These are phyloP conservation scores for Molorchus minor DNA, from an alignment of 2,888 invertebrate genomes.

Conservation along the genomic window DNA sequence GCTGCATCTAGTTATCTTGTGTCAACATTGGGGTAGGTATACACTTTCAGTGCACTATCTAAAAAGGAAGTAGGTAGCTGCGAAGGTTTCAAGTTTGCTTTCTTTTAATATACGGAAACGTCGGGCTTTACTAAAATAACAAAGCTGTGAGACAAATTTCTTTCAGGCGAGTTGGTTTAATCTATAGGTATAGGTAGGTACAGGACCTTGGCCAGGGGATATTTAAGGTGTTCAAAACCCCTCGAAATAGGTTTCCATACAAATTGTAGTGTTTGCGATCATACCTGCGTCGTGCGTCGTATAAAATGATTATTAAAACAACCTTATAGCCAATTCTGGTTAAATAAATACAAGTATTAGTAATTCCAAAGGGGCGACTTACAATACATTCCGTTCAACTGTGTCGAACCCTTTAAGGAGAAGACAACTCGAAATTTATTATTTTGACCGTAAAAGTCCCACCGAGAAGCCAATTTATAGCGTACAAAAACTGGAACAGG, in stretches of 20 bases:
- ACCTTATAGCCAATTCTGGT: background rate
- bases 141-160: too few relatives aligned
- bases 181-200: too few relatives aligned
- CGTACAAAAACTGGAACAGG: conserved; percentile 36
- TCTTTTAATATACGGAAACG: background rate
- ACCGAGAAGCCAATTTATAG: conserved; percentile 29
- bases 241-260: too few relatives aligned
- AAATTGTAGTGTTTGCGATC: too few relatives aligned
- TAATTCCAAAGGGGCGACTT: background rate
- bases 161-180: too few relatives aligned
- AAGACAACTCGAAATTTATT: conserved; percentile 28
- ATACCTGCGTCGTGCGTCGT: too few relatives aligned
- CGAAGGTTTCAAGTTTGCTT: background rate
- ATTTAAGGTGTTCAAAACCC: too few relatives aligned
- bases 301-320: background rate
- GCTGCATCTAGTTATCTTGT: background rate
- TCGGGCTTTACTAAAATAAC: too few relatives aligned
- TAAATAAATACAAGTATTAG: background rate
- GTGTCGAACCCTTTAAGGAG: conserved; percentile 19
- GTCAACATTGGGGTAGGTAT: background rate
- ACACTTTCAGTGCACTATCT: background rate
- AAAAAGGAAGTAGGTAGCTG: background rate
- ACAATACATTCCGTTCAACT: conserved; percentile 13
- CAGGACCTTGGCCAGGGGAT: too few relatives aligned
- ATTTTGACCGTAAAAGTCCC: conserved; percentile 27